Percentiles rank a stretch among this genome's conserved stretches.
These are phyloP conservation scores for Zaprionus taronus DNA, from an alignment of 1,140 invertebrate genomes.

Conservation along the genomic window DNA sequence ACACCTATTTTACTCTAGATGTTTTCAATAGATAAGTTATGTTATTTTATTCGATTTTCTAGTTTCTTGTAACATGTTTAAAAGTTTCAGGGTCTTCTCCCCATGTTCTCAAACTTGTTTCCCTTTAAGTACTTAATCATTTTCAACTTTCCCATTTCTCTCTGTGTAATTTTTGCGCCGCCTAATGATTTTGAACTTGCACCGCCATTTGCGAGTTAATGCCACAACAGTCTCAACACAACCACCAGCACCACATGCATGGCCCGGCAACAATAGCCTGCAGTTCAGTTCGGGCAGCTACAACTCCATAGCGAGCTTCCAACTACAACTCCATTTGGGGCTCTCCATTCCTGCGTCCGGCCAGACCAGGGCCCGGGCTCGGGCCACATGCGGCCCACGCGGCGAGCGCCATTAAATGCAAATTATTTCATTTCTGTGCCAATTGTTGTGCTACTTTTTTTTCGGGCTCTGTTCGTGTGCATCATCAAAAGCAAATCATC, in stretches of 20 bases:
- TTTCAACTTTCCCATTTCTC: not conserved
- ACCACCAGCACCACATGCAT: conserved; percentile 27
- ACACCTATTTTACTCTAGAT: no score
- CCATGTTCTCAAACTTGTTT: no score
- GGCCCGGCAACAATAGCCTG: conserved; percentile 23
- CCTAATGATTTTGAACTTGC: conserved; percentile 80
- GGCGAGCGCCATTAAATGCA: conserved; percentile 78
- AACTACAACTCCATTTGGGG: not conserved
- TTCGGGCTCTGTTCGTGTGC: conserved; percentile 68
- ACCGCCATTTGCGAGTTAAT: conserved; percentile 74
- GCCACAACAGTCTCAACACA: conserved; percentile 40
- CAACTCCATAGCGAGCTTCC: not conserved
- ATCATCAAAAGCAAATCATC: conserved; percentile 81
- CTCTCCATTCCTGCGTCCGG: conserved; percentile 23
- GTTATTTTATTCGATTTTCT: no score
- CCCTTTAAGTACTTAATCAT: not conserved
- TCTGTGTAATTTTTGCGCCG: conserved; percentile 17
- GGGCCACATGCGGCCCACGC: conserved; percentile 67
- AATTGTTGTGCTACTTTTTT: conserved; percentile 82
- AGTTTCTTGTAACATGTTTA: no score
- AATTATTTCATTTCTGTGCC: conserved; percentile 84
- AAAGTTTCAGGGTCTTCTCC: accelerated
- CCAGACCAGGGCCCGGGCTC: conserved; percentile 5
- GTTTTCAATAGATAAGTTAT: no score
- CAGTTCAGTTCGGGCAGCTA: conserved; percentile 14